A percentile compares a stretch with the other conserved stretches of the same genome.
Evolutionary conservation across 92 coral and sea anemone species (phyloP).

Genomic region (Plumapathes pennacea): DNA sequence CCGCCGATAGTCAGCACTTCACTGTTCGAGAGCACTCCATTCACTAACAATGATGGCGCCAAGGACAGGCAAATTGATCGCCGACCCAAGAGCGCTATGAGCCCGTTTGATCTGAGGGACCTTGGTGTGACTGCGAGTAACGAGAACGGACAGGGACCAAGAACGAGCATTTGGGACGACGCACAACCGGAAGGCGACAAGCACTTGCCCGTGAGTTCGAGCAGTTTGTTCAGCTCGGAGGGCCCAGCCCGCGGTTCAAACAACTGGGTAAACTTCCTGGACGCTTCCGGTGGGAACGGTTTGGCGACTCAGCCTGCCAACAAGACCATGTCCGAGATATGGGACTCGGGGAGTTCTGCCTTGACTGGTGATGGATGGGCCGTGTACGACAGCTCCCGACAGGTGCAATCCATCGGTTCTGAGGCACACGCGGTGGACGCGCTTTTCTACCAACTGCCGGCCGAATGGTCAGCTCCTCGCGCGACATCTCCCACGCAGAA

Average conservation of each 20-base stretch:
- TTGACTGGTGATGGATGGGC: slow-evolving; percentile 93
- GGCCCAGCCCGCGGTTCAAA: slow-evolving; percentile 56
- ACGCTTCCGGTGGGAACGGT: slow-evolving; percentile 56
- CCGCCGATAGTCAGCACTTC: slow-evolving; percentile 52
- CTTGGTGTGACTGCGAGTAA: slow-evolving; percentile 45
- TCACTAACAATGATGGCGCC: slow-evolving; percentile 18
- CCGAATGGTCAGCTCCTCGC: slow-evolving; percentile 28
- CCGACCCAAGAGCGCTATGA: slow-evolving; percentile 3
- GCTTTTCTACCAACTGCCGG: slow-evolving; percentile 58
- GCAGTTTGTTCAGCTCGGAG: slow-evolving; percentile 69
- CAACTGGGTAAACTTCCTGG: slow-evolving; percentile 99
- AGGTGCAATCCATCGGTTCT: slow-evolving; percentile 12
- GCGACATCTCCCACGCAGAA: slow-evolving; percentile 19
- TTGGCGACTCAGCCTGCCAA: slow-evolving; percentile 49
- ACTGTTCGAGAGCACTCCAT: slow-evolving; percentile 62
- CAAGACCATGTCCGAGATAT: slow-evolving; percentile 94
- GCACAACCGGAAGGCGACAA: slow-evolving; percentile 31
- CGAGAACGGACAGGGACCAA: slow-evolving; percentile 22
- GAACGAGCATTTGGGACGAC: slow-evolving; percentile 16
- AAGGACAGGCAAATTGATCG: slow-evolving; percentile 7
- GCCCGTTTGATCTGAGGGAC: slow-evolving; percentile 48
- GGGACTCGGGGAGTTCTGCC: slow-evolving; percentile 85
- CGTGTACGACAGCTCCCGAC: slow-evolving; percentile 11
- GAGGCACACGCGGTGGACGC: slow-evolving; percentile 82
- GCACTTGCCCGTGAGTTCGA: slow-evolving; percentile 51